A percentile compares a stretch with the other conserved stretches of the same genome.
Evolutionary conservation across 1,140 invertebrate genomes (phyloP).

Genomic region (Homarus americanus): DNA sequence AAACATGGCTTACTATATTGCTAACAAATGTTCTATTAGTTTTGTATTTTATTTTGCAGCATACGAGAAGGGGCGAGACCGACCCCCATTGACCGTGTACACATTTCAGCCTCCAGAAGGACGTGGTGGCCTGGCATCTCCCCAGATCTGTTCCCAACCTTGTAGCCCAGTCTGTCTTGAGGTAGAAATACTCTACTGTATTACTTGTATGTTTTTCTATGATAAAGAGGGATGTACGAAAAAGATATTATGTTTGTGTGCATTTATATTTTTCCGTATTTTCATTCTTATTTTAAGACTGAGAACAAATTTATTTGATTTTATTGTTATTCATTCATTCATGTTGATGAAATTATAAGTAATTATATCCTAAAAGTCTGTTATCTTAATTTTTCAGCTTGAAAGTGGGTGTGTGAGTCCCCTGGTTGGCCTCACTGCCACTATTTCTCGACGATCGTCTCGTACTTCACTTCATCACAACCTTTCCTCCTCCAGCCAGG

Average conservation of each 20-base stretch:
- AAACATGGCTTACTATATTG: too few relatives aligned
- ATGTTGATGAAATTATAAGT: neutral
- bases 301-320: too few relatives aligned
- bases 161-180: constrained; percentile 76
- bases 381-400: constrained; percentile 22
- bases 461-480: constrained; percentile 73
- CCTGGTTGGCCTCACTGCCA: constrained; percentile 68
- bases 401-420: constrained; percentile 63
- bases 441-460: constrained; percentile 73
- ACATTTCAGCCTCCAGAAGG: constrained; percentile 89
- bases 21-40: constrained; percentile 43
- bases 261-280: too few relatives aligned
- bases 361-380: too few relatives aligned
- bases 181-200: constrained; percentile 59
- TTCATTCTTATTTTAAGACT: too few relatives aligned
- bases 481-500: constrained; percentile 72
- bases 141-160: constrained; percentile 69
- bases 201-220: neutral
- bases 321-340: neutral
- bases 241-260: too few relatives aligned
- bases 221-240: too few relatives aligned
- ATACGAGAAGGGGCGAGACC: constrained; percentile 90
- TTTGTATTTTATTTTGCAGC: constrained; percentile 79
- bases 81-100: constrained; percentile 91
- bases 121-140: constrained; percentile 64